These are phyloP conservation scores for Nixonia krombeini DNA, from an alignment of 1,140 invertebrate species.

Conservation along the genomic window DNA sequence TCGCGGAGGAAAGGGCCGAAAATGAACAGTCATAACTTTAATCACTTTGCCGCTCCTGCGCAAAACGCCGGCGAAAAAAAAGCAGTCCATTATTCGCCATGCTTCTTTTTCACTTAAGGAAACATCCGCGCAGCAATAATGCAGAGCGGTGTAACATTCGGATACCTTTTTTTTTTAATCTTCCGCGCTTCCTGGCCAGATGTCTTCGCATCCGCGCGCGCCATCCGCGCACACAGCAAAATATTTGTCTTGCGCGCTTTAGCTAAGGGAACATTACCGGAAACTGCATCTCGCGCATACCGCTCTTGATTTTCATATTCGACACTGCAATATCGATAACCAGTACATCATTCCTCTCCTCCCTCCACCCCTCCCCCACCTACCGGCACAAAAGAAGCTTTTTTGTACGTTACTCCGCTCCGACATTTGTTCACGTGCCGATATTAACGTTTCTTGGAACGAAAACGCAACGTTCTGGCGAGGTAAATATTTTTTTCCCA, in stretches of 20 bases:
- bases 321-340: constrained; percentile 10
- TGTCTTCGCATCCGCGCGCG: neutral
- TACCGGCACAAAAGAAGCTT: neutral
- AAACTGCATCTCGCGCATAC: neutral
- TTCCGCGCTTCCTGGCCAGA: neutral
- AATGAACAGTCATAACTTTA: too few relatives aligned
- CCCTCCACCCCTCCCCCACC: neutral
- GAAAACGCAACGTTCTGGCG: too few relatives aligned
- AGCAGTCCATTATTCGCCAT: too few relatives aligned
- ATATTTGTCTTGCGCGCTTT: constrained; percentile 1
- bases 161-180: constrained; percentile 3
- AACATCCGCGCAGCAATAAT: too few relatives aligned
- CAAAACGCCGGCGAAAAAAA: too few relatives aligned
- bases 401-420: neutral
- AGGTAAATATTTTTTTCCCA: too few relatives aligned
- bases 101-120: too few relatives aligned
- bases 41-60: too few relatives aligned
- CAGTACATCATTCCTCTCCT: constrained; percentile 2
- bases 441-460: too few relatives aligned
- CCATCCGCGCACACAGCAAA: neutral
- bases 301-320: constrained; percentile 14
- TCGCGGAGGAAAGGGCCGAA: too few relatives aligned
- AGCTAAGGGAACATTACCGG: constrained; percentile 6
- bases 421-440: neutral
- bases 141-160: too few relatives aligned